A percentile compares a stretch with the other conserved stretches of the same genome.
Evolutionary conservation across 2,888 invertebrate genomes (phyloP).

Genomic region (Tetranychus piercei): DNA sequence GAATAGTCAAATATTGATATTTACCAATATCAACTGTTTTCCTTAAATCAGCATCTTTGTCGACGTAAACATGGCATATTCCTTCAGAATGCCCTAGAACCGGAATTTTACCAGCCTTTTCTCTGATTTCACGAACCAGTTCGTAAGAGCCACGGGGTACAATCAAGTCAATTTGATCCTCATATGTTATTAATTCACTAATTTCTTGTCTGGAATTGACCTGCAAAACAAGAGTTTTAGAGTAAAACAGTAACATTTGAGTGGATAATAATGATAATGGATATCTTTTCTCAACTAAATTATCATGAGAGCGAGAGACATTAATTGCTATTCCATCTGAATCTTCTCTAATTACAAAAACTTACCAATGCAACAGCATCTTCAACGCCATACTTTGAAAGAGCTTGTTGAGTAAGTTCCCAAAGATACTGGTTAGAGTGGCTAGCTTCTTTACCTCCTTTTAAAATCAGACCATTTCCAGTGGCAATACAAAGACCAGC

Average conservation of each 20-base stretch:
- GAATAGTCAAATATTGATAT: slow-evolving; percentile 17
- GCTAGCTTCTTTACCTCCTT: slow-evolving; percentile 90
- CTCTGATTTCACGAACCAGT: slow-evolving; percentile 65
- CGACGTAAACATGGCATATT: slow-evolving; percentile 92
- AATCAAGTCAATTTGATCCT: slow-evolving; percentile 84
- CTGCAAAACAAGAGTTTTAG: slow-evolving; percentile 29
- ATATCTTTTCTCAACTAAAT: too few species aligned
- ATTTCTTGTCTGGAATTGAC: slow-evolving; percentile 88
- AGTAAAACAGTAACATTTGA: too few species aligned
- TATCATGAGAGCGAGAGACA: too few species aligned
- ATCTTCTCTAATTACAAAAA: too few species aligned
- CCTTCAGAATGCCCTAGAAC: slow-evolving; percentile 97
- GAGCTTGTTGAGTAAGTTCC: slow-evolving; percentile 73
- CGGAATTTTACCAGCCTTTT: slow-evolving; percentile 64
- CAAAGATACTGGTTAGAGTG: slow-evolving; percentile 78
- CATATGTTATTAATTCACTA: slow-evolving; percentile 74
- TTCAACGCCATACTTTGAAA: slow-evolving; percentile 57
- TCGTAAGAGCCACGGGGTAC: slow-evolving; percentile 92
- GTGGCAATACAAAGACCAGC: slow-evolving; percentile 91
- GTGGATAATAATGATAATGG: too few species aligned
- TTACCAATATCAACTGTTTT: slow-evolving; percentile 64
- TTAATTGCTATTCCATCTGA: too few species aligned
- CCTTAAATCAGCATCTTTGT: slow-evolving; percentile 62
- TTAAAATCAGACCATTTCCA: slow-evolving; percentile 80
- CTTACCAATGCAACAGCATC: slow-evolving; percentile 68